These are phyloP conservation scores for Nannospalax galili DNA, from an alignment of 2,113 vertebrate species.

Conservation along the genomic window DNA sequence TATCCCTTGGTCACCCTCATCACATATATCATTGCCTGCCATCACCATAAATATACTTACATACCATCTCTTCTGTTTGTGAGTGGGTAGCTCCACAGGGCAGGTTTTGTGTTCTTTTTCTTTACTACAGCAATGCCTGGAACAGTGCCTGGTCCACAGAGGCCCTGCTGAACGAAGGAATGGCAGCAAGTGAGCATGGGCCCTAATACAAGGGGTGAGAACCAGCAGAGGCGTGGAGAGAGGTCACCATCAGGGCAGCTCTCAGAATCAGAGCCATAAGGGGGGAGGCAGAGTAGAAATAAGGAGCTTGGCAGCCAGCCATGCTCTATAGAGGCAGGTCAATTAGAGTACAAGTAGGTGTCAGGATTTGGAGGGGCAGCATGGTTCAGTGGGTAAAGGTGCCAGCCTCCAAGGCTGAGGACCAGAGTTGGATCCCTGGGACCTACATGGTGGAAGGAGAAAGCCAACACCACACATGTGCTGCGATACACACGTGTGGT, in stretches of 20 bases:
- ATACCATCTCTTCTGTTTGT: slow-evolving; percentile 4
- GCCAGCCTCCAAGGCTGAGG: not conserved
- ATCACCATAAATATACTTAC: not conserved
- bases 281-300: not conserved
- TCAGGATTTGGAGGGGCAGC: not conserved
- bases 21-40: not conserved
- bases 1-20: not conserved
- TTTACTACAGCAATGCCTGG: not conserved
- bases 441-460: not conserved
- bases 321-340: not conserved
- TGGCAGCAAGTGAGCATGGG: not conserved
- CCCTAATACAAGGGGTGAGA: not conserved
- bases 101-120: not conserved
- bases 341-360: not conserved
- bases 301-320: not conserved
- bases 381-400: not conserved
- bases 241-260: not conserved
- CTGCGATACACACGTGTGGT: not conserved
- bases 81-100: not conserved
- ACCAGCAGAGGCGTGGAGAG: not conserved
- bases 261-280: not conserved
- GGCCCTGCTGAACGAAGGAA: not conserved
- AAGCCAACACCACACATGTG: not conserved
- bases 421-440: not conserved
- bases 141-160: not conserved